Conservation (phyloP, 2,113 vertebrate genomes). For the Phalacrocorax carbo region DNA sequence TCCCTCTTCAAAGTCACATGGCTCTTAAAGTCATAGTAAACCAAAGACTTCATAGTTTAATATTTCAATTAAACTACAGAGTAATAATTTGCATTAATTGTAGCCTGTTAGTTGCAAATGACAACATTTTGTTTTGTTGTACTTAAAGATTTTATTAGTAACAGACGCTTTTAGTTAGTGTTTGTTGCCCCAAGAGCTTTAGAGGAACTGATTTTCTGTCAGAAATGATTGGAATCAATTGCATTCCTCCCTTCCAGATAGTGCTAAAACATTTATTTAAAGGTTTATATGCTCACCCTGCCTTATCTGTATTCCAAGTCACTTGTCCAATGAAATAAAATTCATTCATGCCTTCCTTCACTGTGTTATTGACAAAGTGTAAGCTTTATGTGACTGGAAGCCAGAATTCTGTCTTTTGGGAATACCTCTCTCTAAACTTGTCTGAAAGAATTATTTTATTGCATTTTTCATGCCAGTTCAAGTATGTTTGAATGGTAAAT, state of each 20-base stretch:
- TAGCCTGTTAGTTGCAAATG: slow-evolving; percentile 35
- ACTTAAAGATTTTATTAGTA: slow-evolving; percentile 72
- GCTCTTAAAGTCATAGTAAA: neutral
- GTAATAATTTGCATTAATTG: slow-evolving; percentile 55
- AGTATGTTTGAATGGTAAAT: slow-evolving; percentile 60
- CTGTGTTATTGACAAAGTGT: slow-evolving; percentile 85
- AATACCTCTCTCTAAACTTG: slow-evolving; percentile 79
- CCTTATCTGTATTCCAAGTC: slow-evolving; percentile 84
- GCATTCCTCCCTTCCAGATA: slow-evolving; percentile 77
- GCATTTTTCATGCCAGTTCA: slow-evolving; percentile 55
- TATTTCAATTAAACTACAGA: slow-evolving; percentile 7
- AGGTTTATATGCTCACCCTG: slow-evolving; percentile 83
- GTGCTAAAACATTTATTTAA: slow-evolving; percentile 85
- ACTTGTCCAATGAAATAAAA: slow-evolving; percentile 88
- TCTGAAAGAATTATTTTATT: slow-evolving; percentile 77
- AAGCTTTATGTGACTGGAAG: slow-evolving; percentile 81
- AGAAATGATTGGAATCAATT: slow-evolving; percentile 86
- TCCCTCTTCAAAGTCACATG: neutral
- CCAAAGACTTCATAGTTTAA: neutral
- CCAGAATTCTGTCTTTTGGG: slow-evolving; percentile 77
- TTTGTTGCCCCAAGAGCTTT: slow-evolving; percentile 80
- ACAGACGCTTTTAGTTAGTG: slow-evolving; percentile 66
- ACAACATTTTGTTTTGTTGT: slow-evolving; percentile 63
- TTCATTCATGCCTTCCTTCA: slow-evolving; percentile 80
- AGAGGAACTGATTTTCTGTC: slow-evolving; percentile 92